phyloP scores from a whole-genome alignment of 2,797 vertebrate species.

The Triplophysa yarkandensis region DNA sequence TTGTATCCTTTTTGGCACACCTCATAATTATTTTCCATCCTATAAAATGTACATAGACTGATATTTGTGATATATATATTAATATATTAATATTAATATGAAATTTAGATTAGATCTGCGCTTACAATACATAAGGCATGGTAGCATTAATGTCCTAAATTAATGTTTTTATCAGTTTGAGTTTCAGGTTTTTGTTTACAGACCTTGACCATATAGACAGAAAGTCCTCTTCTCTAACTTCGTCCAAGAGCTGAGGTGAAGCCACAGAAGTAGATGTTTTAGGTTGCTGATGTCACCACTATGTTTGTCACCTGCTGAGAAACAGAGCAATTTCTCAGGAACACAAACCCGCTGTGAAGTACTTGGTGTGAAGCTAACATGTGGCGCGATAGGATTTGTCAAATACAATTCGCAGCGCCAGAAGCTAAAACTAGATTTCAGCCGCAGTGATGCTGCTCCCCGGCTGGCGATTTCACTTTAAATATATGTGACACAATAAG shows the following conservation, averaged over 20 bases:
- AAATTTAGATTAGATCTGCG: too few relatives aligned
- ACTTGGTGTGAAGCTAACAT: slow-evolving; percentile 27
- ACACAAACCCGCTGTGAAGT: slow-evolving; percentile 40
- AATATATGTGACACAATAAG: slow-evolving; percentile 42
- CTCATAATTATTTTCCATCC: too few relatives aligned
- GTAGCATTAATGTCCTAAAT: too few relatives aligned
- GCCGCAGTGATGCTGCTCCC: slow-evolving; percentile 4
- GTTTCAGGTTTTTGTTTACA: slow-evolving; percentile 4
- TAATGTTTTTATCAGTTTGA: neutral
- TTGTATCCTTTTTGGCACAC: too few relatives aligned
- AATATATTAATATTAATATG: too few relatives aligned
- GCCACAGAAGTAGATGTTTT: slow-evolving; percentile 17
- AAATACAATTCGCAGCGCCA: slow-evolving; percentile 37
- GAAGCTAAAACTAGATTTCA: slow-evolving; percentile 38
- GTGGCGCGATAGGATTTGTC: slow-evolving; percentile 43
- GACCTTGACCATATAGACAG: neutral
- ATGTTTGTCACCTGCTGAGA: slow-evolving; percentile 42
- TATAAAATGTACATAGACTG: too few relatives aligned
- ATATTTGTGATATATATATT: too few relatives aligned
- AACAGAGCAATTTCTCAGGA: slow-evolving; percentile 53
- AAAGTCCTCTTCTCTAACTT: neutral
- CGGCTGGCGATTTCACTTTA: slow-evolving; percentile 32
- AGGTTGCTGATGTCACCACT: slow-evolving; percentile 26
- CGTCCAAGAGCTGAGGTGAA: slow-evolving; percentile 15
- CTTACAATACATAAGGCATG: too few relatives aligned